Base-by-base conservation (phyloP, 2,797 vertebrate genomes). In the Cephalopachus bancanus region DNA sequence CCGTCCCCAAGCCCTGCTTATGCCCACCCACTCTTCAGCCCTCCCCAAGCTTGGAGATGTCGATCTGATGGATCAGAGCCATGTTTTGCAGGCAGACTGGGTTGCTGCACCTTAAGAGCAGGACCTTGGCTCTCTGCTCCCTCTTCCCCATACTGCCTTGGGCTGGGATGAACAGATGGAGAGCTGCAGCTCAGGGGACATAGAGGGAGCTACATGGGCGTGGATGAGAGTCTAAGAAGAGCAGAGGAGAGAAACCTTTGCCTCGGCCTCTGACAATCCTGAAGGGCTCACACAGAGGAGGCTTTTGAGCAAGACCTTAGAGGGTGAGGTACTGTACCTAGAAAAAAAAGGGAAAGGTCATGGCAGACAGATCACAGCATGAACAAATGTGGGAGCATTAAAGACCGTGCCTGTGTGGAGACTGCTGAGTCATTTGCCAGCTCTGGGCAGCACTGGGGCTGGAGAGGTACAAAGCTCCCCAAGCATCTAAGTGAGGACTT, bases 381-480 rank as follows among this genome's bases (percentile, higher is more conserved):
- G 62, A 76, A 30, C 7, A 2, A 17, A 37, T 1, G 14, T 5
- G 33, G 51, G 37, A 15, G 10, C n/a, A 1, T 7, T 1, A 22
- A 44, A 16, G 20, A 62, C 0, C 7, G 28, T 6, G 1, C 12
- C 0, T 3, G 26, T 20, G 1, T 26, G 37, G 20, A 37, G 64
- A 11, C 33, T 11, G 0, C 28, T 10, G 30, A n/a, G 78, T 64
- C 26, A 0, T 22, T 17, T 64, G 57, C 20, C 55, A 10, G 19
- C 2, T 1, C 37, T 53, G 53, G 71, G 33, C 24, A 24, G 71
- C 1, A 0, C 0, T 49, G 33, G 7, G 5, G 24, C 37, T 33
- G 6, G n/a, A 74, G 8, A 44, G 22, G 24, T 3, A 2, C 0
- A 1, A 24, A 53, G 44, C 57, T 11, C 15, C 11, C 59, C 3